Conservation (phyloP, 2,888 invertebrate species). For the Artemia sinica region DNA sequence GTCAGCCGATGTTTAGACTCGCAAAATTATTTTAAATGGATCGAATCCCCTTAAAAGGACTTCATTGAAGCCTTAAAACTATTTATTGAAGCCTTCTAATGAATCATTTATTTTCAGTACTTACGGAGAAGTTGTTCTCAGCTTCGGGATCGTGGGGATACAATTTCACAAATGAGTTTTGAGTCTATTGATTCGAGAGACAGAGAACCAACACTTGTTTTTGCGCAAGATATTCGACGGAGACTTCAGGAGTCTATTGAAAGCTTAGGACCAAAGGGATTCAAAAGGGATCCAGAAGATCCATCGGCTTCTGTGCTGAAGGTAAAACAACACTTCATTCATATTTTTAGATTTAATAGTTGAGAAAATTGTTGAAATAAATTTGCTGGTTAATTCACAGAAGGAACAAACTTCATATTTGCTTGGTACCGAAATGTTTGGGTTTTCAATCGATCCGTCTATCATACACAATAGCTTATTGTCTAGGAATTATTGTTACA, state of each 20-base stretch:
- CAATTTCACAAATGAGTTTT: slow-evolving; percentile 74
- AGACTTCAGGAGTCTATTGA: slow-evolving; percentile 60
- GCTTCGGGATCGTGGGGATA: slow-evolving; percentile 41
- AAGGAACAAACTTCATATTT: no score
- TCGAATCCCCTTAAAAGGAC: neutral
- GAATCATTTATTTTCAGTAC: no score
- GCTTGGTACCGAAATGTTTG: no score
- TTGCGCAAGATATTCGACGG: slow-evolving; percentile 68
- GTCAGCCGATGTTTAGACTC: no score
- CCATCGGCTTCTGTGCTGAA: slow-evolving; percentile 94
- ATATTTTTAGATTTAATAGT: no score
- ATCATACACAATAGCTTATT: no score
- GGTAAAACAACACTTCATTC: neutral
- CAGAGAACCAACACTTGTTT: slow-evolving; percentile 44
- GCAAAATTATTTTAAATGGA: no score
- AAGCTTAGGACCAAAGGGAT: slow-evolving; percentile 47
- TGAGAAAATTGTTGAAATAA: no score
- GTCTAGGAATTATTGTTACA: no score
- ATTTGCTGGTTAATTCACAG: no score
- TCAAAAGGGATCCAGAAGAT: slow-evolving; percentile 87
- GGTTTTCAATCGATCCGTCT: no score
- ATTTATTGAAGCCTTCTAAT: no score
- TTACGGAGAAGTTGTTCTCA: neutral
- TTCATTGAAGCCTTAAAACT: neutral
- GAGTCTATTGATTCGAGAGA: slow-evolving; percentile 63